Percentiles rank a stretch among this genome's conserved stretches.
Conservation (phyloP, 1,140 invertebrate genomes). For the Nasonia longicornis region DNA sequence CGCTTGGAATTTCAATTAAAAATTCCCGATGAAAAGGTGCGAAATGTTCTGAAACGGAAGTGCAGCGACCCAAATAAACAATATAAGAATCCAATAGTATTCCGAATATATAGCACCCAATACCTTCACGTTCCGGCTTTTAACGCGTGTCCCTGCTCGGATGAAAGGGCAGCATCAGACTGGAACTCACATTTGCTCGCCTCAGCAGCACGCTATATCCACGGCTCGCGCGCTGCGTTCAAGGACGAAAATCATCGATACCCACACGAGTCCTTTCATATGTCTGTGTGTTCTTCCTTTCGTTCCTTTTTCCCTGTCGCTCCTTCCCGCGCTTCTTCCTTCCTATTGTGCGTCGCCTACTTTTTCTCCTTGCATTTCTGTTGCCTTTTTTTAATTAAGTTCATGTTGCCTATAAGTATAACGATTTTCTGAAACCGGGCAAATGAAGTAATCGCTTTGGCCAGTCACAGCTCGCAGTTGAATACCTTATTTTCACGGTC, state of each 20-base stretch:
- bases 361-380: slow-evolving; percentile 6
- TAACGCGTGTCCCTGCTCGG: slow-evolving; percentile 2
- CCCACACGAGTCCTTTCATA: slow-evolving; percentile 29
- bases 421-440: too few relatives aligned
- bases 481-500: not conserved
- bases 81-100: slow-evolving; percentile 31
- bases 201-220: not conserved
- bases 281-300: not conserved
- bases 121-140: slow-evolving; percentile 11
- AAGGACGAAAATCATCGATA: slow-evolving; percentile 51
- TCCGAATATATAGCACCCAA: slow-evolving; percentile 6
- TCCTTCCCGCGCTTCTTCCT: not conserved
- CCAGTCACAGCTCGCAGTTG: too few relatives aligned
- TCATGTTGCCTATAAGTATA: not conserved
- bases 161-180: slow-evolving; percentile 47
- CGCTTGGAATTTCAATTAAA: slow-evolving; percentile 5
- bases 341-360: not conserved
- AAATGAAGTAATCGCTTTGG: too few relatives aligned
- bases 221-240: slow-evolving; percentile 15
- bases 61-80: slow-evolving; percentile 26
- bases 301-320: not conserved
- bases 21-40: not conserved
- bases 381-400: not conserved
- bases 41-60: not conserved
- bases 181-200: slow-evolving; percentile 47